Percentiles rank a stretch among this genome's conserved stretches.
Evolutionary conservation across 1,140 invertebrate species (phyloP).

Genomic region (Zaprionus tsacasi): DNA sequence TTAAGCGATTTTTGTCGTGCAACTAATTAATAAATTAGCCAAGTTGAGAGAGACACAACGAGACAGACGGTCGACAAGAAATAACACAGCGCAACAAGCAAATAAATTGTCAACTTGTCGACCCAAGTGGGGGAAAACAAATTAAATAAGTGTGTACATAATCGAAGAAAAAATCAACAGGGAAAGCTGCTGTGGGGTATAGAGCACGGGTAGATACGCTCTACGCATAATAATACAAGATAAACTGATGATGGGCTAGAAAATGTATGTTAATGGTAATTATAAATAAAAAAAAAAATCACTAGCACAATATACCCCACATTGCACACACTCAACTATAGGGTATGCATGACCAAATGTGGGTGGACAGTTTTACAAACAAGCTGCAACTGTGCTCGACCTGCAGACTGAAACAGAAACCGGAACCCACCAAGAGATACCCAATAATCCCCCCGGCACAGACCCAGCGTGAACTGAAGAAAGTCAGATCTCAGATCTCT

Average conservation of each 20-base stretch:
- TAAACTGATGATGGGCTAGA: too few relatives aligned
- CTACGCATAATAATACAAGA: not conserved
- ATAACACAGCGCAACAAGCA: conserved; percentile 27
- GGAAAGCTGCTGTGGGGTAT: not conserved
- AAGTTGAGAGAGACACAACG: conserved; percentile 12
- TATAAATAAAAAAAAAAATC: not conserved
- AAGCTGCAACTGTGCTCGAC: conserved; percentile 21
- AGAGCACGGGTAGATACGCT: not conserved
- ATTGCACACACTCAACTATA: not conserved
- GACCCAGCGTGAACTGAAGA: conserved; percentile 10
- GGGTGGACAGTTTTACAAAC: conserved; percentile 27
- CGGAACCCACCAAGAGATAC: conserved; percentile 4
- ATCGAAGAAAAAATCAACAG: not conserved
- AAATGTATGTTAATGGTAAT: not conserved
- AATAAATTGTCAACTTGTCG: conserved; percentile 55
- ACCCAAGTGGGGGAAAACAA: conserved; percentile 30
- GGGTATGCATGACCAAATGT: conserved; percentile 1
- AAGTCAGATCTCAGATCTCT: conserved; percentile 39
- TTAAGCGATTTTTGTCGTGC: conserved; percentile 32
- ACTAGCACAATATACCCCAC: not conserved
- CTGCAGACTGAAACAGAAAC: conserved; percentile 9
- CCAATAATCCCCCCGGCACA: not conserved
- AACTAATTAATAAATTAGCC: conserved; percentile 69
- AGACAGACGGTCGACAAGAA: conserved; percentile 9
- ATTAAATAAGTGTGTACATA: conserved; percentile 30